phyloP scores from a whole-genome alignment of 2,113 vertebrate species.

The Lampris incognitus region DNA sequence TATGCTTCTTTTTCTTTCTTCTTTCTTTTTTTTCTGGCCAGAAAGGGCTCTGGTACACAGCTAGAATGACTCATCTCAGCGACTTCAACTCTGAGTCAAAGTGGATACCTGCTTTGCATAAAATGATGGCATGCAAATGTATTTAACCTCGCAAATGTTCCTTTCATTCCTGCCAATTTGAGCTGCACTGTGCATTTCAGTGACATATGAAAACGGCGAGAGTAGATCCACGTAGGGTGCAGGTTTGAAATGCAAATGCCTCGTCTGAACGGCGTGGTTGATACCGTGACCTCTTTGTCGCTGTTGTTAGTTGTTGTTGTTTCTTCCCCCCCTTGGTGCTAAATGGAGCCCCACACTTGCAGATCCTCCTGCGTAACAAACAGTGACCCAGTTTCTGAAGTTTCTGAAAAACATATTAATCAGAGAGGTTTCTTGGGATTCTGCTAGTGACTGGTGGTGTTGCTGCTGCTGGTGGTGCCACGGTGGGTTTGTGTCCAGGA shows the following conservation, averaged over 20 bases:
- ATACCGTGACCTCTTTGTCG: neutral
- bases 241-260: neutral
- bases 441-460: too few relatives aligned
- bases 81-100: neutral
- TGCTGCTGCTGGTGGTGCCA: neutral
- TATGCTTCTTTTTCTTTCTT: too few relatives aligned
- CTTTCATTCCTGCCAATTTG: too few relatives aligned
- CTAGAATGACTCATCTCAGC: neutral
- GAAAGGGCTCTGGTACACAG: conserved; percentile 20
- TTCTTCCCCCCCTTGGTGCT: neutral
- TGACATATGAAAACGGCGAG: neutral
- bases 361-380: neutral
- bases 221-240: neutral
- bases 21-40: neutral
- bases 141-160: too few relatives aligned
- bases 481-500: neutral
- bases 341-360: neutral
- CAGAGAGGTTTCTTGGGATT: too few relatives aligned
- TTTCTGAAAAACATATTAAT: neutral
- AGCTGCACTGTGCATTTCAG: too few relatives aligned
- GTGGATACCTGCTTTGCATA: too few relatives aligned
- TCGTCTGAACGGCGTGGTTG: neutral
- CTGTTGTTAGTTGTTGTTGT: neutral
- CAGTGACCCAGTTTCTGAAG: conserved; percentile 15
- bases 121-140: too few relatives aligned